Percentiles rank a stretch among this genome's conserved stretches.
phyloP scores from a whole-genome alignment of 2,888 invertebrate genomes.

The Caenorhabditis sp. region DNA sequence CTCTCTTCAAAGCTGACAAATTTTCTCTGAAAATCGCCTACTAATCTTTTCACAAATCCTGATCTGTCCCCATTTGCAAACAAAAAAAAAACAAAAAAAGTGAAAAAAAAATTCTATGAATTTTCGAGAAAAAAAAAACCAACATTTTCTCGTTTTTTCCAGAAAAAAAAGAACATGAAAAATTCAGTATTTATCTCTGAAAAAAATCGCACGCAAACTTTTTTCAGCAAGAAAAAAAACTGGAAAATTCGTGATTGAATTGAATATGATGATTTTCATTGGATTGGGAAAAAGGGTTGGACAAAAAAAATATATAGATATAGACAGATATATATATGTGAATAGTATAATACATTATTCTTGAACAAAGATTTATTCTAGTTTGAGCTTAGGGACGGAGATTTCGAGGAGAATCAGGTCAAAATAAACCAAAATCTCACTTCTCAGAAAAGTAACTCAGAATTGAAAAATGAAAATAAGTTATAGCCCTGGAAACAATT shows the following conservation, averaged over 20 bases:
- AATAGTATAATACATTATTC: no score
- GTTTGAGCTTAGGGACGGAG: no score
- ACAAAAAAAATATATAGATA: no score
- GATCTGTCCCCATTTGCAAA: background rate
- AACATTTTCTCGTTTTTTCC: background rate
- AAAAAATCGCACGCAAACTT: background rate
- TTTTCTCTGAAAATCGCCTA: background rate
- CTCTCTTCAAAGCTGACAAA: background rate
- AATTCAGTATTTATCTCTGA: conserved; percentile 3
- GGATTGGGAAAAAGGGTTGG: no score
- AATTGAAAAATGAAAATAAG: no score
- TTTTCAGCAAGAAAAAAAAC: background rate
- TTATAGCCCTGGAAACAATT: no score
- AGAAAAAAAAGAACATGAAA: background rate
- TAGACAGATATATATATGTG: no score
- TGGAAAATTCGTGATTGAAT: background rate
- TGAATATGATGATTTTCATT: background rate
- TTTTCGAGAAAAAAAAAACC: background rate
- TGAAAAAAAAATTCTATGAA: background rate
- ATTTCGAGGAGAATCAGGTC: no score
- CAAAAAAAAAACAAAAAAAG: background rate
- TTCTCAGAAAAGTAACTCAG: no score
- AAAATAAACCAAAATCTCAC: no score
- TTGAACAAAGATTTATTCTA: no score
- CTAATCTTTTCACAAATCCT: background rate